A percentile compares a stretch with the other conserved stretches of the same genome.
These are phyloP conservation scores for Rhingia campestris DNA, from an alignment of 2,888 invertebrate genomes.

Conservation along the genomic window DNA sequence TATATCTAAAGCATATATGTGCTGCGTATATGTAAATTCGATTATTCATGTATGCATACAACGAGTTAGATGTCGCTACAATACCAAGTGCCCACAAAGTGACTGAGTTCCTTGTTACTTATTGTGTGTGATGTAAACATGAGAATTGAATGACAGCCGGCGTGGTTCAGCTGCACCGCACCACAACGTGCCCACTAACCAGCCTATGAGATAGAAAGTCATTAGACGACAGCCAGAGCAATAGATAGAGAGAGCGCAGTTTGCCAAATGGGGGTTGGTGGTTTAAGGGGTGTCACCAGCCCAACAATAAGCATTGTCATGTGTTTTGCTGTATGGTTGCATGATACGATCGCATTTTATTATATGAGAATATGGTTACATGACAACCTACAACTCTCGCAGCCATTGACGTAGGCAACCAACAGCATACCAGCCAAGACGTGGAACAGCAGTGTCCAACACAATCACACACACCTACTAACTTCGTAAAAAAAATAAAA, in stretches of 20 bases:
- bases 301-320: constrained; percentile 61
- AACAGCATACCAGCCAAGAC: constrained; percentile 35
- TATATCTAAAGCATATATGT: constrained; percentile 14
- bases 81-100: constrained; percentile 25
- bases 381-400: constrained; percentile 60
- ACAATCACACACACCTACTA: constrained; percentile 6
- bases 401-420: constrained; percentile 69
- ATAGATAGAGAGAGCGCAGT: neutral
- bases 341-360: constrained; percentile 68
- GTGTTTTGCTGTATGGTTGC: constrained; percentile 56
- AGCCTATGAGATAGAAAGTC: constrained; percentile 22
- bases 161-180: constrained; percentile 10
- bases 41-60: constrained; percentile 43
- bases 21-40: constrained; percentile 45
- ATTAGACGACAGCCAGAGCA: constrained; percentile 1
- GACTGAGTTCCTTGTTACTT: constrained; percentile 55
- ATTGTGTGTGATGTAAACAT: constrained; percentile 53
- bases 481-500: neutral
- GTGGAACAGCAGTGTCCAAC: constrained; percentile 39
- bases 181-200: constrained; percentile 14
- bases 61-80: constrained; percentile 36
- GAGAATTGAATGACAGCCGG: constrained; percentile 71
- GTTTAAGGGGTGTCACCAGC: constrained; percentile 10
- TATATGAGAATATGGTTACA: constrained; percentile 68
- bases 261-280: neutral